Conservation (phyloP, 1,140 invertebrate genomes). For the Nylanderia fulva region DNA sequence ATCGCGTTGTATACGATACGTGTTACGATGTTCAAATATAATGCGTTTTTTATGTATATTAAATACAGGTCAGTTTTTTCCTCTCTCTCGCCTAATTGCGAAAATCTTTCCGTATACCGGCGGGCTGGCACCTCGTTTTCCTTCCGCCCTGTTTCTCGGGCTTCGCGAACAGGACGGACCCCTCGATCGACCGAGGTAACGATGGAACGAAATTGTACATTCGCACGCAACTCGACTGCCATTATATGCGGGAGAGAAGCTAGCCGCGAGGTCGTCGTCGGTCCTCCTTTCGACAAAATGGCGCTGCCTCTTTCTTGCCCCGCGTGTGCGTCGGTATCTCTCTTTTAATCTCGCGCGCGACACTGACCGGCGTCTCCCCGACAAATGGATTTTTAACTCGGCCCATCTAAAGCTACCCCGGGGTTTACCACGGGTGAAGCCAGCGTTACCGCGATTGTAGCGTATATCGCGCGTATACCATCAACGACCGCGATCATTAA, state of each 20-base stretch:
- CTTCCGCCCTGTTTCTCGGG: constrained; percentile 27
- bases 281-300: constrained; percentile 66
- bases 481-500: constrained; percentile 39
- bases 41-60: background rate
- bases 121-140: constrained; percentile 44
- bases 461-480: constrained; percentile 28
- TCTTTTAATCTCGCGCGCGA: constrained; percentile 66
- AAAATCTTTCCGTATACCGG: constrained; percentile 33
- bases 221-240: constrained; percentile 59
- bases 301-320: constrained; percentile 56
- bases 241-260: constrained; percentile 45
- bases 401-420: constrained; percentile 22
- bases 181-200: constrained; percentile 15
- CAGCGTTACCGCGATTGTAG: background rate
- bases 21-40: background rate
- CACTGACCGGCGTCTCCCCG: constrained; percentile 43
- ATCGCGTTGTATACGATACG: too few species aligned
- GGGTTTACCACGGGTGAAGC: background rate
- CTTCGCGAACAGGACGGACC: constrained; percentile 22
- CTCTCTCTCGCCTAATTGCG: background rate
- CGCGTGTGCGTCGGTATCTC: constrained; percentile 63
- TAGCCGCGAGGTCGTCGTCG: constrained; percentile 51
- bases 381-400: constrained; percentile 76
- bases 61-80: background rate
- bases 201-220: constrained; percentile 58